Percentiles rank a stretch among this genome's conserved stretches.
Evolutionary conservation across 2,888 invertebrate genomes (phyloP).

Genomic region (Eristalis arbustorum): DNA sequence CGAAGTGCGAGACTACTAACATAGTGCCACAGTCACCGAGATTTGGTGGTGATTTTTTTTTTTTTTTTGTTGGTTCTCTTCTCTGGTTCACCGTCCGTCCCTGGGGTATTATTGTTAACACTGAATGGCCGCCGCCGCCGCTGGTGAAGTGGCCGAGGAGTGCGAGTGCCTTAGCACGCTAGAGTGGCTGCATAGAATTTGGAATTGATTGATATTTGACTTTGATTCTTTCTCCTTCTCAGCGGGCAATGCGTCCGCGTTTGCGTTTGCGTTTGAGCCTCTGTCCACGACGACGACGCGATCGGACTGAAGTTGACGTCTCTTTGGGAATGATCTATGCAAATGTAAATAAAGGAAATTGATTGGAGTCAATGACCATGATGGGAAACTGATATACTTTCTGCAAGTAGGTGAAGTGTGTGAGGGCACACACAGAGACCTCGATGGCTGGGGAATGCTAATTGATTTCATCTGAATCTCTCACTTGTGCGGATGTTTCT

Average conservation of each 20-base stretch:
- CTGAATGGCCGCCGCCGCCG: not conserved
- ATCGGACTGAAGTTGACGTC: not conserved
- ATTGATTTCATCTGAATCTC: not conserved
- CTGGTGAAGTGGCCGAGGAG: not conserved
- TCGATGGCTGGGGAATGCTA: conserved; percentile 12
- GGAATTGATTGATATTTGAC: conserved; percentile 27
- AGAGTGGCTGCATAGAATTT: conserved; percentile 37
- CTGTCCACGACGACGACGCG: not conserved
- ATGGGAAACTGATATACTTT: conserved; percentile 47
- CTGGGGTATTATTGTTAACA: conserved; percentile 20
- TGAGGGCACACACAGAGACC: conserved; percentile 13
- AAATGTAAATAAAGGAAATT: conserved; percentile 48
- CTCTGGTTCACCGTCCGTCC: conserved; percentile 5
- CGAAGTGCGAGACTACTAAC: conserved; percentile 76
- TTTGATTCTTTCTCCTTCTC: conserved; percentile 26
- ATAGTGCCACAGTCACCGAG: conserved; percentile 79
- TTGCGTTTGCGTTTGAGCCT: no score
- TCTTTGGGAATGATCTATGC: conserved; percentile 17
- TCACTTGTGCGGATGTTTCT: not conserved
- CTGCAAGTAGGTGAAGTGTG: conserved; percentile 54
- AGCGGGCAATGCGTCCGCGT: conserved; percentile 6
- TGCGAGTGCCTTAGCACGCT: not conserved
- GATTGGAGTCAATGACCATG: conserved; percentile 52
- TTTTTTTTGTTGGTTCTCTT: not conserved
- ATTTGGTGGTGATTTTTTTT: conserved; percentile 68